Evolutionary conservation across 2,888 invertebrate species (phyloP), one percentile per base, ranked within the genome.

Genomic region (Orthosia cruda): DNA sequence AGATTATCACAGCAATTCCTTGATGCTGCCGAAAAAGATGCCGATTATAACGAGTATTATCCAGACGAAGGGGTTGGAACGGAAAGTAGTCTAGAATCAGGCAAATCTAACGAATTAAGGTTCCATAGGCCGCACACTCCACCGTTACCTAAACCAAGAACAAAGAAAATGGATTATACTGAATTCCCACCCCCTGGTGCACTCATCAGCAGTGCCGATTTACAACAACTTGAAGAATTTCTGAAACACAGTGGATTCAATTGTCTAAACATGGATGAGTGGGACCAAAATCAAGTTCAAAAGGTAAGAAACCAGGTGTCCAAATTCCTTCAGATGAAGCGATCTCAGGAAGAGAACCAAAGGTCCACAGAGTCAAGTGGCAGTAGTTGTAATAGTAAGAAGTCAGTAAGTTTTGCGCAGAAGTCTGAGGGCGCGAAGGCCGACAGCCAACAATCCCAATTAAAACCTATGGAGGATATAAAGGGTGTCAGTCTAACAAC

Each of bases 371-470:
- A 97, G 87, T 97, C 97, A 91, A 97, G 96, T 83, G 97, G 97
- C 74, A 97, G 97, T 89, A 97, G 97, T 91, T 97, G 97, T 88
- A 97, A 97, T 87, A 97, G 97, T 89, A 98, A 97, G 93, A 98
- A 98, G 93, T 97, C 97, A 84, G 98, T 98, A 81, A 98, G 98
- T 94, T 98, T 98, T 93, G 98, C 98, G 65, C 97, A 97, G 92
- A 97, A 97, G 92, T 92, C 95, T 82, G 96, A 95, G 81, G 92
- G 90, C 55, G 93, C 90, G 57, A 93, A 93, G 80, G 90, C 91
- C 80, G 94, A 93, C 88, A 92, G 90, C 77, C 92, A 91, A 85
- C 97, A 95, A 87, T 97, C 93, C 91, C 95, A 93, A 87, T 94
- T 94, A 85, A 97, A 96, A 92, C 96, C 96, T 85, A 97, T 96